Percentiles rank a stretch among this genome's conserved stretches.
phyloP scores from a whole-genome alignment of 2,797 vertebrate genomes.

The Novumbra hubbsi region DNA sequence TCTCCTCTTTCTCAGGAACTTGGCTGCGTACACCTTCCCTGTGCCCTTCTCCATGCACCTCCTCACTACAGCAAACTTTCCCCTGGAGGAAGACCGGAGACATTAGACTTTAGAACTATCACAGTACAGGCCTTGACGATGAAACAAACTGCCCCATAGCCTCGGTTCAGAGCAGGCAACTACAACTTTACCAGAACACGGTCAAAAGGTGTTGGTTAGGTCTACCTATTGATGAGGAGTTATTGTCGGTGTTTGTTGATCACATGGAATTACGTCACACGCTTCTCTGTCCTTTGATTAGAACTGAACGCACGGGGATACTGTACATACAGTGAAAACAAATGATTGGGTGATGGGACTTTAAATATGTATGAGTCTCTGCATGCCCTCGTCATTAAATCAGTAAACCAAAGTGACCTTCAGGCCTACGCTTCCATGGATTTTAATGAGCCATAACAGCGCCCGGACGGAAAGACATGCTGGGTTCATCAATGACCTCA shows the following conservation, averaged over 20 bases:
- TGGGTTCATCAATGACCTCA: constrained; percentile 27
- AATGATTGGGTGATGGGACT: background rate
- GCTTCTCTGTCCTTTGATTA: background rate
- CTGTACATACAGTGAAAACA: background rate
- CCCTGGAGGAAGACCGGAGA: constrained; percentile 36
- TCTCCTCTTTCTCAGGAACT: constrained; percentile 72
- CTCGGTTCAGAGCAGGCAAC: background rate
- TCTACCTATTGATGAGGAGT: background rate
- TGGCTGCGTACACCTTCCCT: background rate
- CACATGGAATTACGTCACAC: background rate
- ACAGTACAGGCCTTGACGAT: background rate
- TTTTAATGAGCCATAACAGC: background rate
- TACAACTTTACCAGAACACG: background rate
- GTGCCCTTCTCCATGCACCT: constrained; percentile 70
- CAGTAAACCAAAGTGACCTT: background rate
- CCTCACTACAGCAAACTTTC: constrained; percentile 79
- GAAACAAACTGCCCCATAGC: background rate
- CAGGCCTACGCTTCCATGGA: background rate
- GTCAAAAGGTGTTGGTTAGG: background rate
- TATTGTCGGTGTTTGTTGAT: background rate
- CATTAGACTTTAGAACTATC: background rate
- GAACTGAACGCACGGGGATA: background rate
- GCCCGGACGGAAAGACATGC: background rate
- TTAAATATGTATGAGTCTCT: background rate
- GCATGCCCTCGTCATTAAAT: background rate